A percentile compares a stretch with the other conserved stretches of the same genome.
Conservation (phyloP, 2,797 vertebrate genomes). For the Toxotes lorentzi region DNA sequence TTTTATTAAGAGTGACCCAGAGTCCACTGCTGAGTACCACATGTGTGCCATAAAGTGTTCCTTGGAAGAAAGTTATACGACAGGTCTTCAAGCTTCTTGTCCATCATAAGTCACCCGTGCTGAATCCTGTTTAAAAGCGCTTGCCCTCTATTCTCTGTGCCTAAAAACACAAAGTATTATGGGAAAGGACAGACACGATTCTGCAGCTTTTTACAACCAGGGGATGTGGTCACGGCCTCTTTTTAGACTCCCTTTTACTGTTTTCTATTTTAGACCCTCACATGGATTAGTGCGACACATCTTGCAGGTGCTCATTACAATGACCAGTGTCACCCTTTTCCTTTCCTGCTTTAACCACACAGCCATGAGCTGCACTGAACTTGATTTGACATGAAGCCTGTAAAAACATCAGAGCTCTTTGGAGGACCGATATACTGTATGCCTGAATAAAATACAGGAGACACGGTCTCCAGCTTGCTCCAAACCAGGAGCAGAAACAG, state of each 20-base stretch:
- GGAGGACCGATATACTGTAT: slow-evolving; percentile 23
- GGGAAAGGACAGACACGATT: slow-evolving; percentile 49
- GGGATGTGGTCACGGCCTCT: slow-evolving; percentile 63
- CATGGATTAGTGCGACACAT: slow-evolving; percentile 59
- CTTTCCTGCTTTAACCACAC: slow-evolving; percentile 43
- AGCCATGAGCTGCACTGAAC: slow-evolving; percentile 51
- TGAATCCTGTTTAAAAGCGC: slow-evolving; percentile 60
- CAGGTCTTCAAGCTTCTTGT: slow-evolving; percentile 65
- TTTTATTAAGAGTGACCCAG: slow-evolving; percentile 36
- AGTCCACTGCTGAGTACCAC: slow-evolving; percentile 12
- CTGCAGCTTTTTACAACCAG: slow-evolving; percentile 60
- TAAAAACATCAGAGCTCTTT: slow-evolving; percentile 61
- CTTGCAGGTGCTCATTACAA: slow-evolving; percentile 75
- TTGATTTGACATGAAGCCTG: slow-evolving; percentile 65
- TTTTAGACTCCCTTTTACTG: slow-evolving; percentile 50
- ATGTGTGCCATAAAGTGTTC: slow-evolving; percentile 52
- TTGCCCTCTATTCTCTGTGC: slow-evolving; percentile 36
- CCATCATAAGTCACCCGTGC: slow-evolving; percentile 63
- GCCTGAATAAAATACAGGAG: slow-evolving; percentile 43
- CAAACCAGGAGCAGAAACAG: slow-evolving; percentile 55
- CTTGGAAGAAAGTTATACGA: slow-evolving; percentile 53
- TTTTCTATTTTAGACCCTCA: slow-evolving; percentile 57
- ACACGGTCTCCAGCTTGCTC: slow-evolving; percentile 40
- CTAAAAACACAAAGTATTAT: slow-evolving; percentile 63
- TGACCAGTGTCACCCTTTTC: slow-evolving; percentile 64